Base-by-base conservation (phyloP, 2,113 vertebrate genomes). In the Aldabrachelys gigantea region DNA sequence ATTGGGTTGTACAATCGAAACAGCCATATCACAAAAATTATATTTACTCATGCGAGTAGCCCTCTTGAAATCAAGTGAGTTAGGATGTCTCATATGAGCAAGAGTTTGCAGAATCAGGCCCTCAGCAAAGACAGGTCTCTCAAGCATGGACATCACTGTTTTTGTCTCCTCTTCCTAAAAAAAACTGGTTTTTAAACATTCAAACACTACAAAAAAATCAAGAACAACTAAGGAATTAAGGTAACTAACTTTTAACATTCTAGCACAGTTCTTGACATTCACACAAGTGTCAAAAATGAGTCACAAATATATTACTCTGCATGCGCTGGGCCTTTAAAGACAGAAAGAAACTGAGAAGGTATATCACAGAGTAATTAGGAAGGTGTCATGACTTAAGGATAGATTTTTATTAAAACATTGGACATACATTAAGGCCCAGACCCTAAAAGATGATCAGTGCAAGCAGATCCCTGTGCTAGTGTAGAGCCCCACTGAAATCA, bases 31-130 rank as follows among this genome's bases (percentile, higher is more conserved):
- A 56, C 53, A 6, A 0, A 2, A 89, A 24, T 29, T 54, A 86
- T 35, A 8, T 8, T 29, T 4, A 44, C 16, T 8, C 54, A n/a
- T 3, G 0, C 3, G 80, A 82, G 24, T 1, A 5, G 27, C 19
- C 9, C 56, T 0, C 1, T 4, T 78, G 47, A 96, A 91, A 92
- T 47, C 21, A 1, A 79, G 35, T 8, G 0, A 80, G 35, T 57
- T 89, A 86, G 38, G 76, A 91, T 41, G 1, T 9, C 54, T 35
- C 0, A 1, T 22, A 54, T 1, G 0, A 86, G 25, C 75, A 78
- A 78, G 75, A 14, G 41, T 80, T 72, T 84, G 44, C 49, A 96
- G 29, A 90, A 69, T 10, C 47, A 82, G 35, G 79, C 17, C 5
- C 56, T 7, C 52, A 69, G 12, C 0, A 0, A 72, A 72, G 65